Conservation (phyloP, 2,113 vertebrate genomes). For the Syngnathus floridae region DNA sequence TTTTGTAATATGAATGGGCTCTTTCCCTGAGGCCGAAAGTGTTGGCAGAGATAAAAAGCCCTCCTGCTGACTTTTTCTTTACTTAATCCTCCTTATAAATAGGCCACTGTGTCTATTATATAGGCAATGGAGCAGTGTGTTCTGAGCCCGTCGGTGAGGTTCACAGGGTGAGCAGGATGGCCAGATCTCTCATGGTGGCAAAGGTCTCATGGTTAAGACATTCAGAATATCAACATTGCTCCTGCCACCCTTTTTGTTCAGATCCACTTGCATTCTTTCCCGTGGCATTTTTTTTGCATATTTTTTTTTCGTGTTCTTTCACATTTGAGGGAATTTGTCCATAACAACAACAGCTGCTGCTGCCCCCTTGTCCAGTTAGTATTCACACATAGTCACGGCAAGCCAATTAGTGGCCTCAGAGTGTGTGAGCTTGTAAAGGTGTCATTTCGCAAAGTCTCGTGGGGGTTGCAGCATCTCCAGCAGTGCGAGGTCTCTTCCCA, state of each 20-base stretch:
- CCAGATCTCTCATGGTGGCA: slow-evolving; percentile 26
- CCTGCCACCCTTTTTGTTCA: not conserved
- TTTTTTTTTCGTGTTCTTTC: slow-evolving; percentile 29
- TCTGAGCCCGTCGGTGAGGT: slow-evolving; percentile 36
- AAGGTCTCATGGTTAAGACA: slow-evolving; percentile 27
- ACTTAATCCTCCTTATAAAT: slow-evolving; percentile 68
- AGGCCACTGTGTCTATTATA: slow-evolving; percentile 70
- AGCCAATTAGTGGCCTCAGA: slow-evolving; percentile 60
- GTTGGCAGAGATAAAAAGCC: slow-evolving; percentile 42
- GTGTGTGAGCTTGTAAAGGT: slow-evolving; percentile 45
- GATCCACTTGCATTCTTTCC: not conserved
- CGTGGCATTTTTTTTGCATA: slow-evolving; percentile 15
- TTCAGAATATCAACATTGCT: not conserved
- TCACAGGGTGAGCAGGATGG: slow-evolving; percentile 34
- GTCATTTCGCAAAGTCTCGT: slow-evolving; percentile 57
- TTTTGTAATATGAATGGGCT: slow-evolving; percentile 37
- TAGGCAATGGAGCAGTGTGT: slow-evolving; percentile 68
- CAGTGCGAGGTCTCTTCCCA: slow-evolving; percentile 60
- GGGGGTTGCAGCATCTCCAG: slow-evolving; percentile 60
- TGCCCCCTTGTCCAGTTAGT: slow-evolving; percentile 31
- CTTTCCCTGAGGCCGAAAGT: slow-evolving; percentile 36
- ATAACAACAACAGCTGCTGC: slow-evolving; percentile 57
- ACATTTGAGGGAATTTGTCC: slow-evolving; percentile 33
- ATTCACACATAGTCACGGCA: slow-evolving; percentile 53
- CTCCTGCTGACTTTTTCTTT: slow-evolving; percentile 57